phyloP scores from a whole-genome alignment of 2,113 vertebrate species.

The Amblyornis subalaris region DNA sequence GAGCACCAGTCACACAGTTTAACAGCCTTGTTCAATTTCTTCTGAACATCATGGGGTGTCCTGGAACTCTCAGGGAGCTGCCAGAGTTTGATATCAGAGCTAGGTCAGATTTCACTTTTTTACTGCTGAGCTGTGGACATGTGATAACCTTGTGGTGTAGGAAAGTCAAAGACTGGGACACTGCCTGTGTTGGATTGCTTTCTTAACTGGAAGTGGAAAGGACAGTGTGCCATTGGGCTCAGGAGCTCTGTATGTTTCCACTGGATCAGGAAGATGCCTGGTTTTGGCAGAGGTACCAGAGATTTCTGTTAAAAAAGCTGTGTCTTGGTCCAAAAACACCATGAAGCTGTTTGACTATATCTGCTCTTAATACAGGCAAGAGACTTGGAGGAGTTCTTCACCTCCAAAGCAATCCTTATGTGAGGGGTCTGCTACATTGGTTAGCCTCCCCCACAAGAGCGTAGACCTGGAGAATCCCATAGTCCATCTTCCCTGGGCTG shows the following conservation, averaged over 20 bases:
- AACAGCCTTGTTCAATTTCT: neutral
- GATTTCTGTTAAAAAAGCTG: neutral
- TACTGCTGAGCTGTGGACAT: neutral
- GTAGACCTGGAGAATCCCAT: neutral
- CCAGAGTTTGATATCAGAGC: neutral
- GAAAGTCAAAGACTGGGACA: neutral
- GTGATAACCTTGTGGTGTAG: neutral
- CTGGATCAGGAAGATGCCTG: neutral
- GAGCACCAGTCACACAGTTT: neutral
- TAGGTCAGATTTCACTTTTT: neutral
- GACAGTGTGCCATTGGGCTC: neutral
- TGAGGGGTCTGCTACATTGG: neutral
- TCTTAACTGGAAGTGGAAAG: neutral
- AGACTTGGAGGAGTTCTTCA: neutral
- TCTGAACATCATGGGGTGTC: neutral
- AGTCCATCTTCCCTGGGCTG: neutral
- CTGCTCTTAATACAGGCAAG: neutral
- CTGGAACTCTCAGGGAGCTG: neutral
- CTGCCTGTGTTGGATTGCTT: neutral
- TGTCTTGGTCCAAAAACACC: neutral
- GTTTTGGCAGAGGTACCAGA: neutral
- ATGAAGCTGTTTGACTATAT: neutral
- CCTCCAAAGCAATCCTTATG: neutral
- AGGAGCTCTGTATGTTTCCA: neutral
- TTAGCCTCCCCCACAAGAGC: neutral